These are phyloP conservation scores for Mirounga angustirostris DNA, from an alignment of 2,113 vertebrate genomes.

Conservation along the genomic window DNA sequence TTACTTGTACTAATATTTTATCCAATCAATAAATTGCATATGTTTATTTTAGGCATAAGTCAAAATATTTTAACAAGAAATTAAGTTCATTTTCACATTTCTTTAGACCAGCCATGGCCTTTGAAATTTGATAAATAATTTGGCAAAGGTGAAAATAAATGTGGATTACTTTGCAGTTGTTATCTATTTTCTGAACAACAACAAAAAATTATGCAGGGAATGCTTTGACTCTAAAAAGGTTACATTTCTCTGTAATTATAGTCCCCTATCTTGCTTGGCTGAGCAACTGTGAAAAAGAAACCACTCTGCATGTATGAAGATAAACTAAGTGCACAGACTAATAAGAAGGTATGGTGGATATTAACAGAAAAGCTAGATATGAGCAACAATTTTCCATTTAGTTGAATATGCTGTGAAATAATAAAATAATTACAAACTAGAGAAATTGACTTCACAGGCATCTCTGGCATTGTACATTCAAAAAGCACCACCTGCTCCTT, in stretches of 20 bases:
- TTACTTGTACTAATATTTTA: background rate
- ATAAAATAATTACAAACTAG: background rate
- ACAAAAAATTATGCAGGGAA: background rate
- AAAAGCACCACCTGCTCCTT: constrained; percentile 32
- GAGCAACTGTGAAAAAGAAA: constrained; percentile 17
- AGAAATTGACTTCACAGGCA: background rate
- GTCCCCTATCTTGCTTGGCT: constrained; percentile 33
- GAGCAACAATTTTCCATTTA: background rate
- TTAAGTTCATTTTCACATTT: constrained; percentile 4
- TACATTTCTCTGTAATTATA: constrained; percentile 40
- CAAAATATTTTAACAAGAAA: constrained; percentile 31
- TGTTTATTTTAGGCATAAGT: background rate
- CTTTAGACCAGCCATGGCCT: background rate
- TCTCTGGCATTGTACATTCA: background rate
- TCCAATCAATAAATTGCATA: background rate
- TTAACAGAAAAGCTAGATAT: constrained; percentile 27
- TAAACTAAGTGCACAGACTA: background rate
- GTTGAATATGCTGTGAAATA: constrained; percentile 18
- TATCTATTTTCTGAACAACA: background rate
- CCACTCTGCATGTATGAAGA: background rate
- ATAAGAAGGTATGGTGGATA: background rate
- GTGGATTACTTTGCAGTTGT: constrained; percentile 35
- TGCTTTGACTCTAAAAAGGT: constrained; percentile 28
- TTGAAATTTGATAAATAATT: constrained; percentile 45
- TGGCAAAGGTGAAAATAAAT: background rate